Conservation (phyloP, 2,113 vertebrate species). For the Chaenocephalus aceratus region DNA sequence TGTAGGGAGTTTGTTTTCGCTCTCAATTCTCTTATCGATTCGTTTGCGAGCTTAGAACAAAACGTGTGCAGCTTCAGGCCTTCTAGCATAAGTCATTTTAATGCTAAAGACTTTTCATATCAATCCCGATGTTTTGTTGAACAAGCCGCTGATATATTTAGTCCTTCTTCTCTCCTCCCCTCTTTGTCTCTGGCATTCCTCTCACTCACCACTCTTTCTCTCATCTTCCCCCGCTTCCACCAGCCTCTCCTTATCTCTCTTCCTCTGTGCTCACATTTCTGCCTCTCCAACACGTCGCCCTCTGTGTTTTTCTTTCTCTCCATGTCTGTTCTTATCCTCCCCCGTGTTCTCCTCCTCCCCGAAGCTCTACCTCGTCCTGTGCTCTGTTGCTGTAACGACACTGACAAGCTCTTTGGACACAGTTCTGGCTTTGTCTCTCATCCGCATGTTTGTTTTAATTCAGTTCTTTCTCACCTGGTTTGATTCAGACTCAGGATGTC, state of each 20-base stretch:
- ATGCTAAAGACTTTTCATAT: slow-evolving; percentile 19
- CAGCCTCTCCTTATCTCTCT: slow-evolving; percentile 70
- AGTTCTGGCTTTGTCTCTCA: slow-evolving; percentile 35
- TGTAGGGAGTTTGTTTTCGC: slow-evolving; percentile 8
- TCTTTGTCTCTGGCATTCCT: slow-evolving; percentile 71
- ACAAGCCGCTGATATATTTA: slow-evolving; percentile 58
- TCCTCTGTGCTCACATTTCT: slow-evolving; percentile 68
- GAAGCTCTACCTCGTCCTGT: slow-evolving; percentile 31
- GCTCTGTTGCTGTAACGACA: slow-evolving; percentile 31
- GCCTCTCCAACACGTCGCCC: slow-evolving; percentile 63
- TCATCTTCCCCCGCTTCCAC: slow-evolving; percentile 62
- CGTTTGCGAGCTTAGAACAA: neutral
- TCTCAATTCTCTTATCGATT: slow-evolving; percentile 21
- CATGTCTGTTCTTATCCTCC: slow-evolving; percentile 58
- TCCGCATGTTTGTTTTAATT: neutral
- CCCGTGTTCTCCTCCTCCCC: slow-evolving; percentile 22
- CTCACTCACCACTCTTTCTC: slow-evolving; percentile 68
- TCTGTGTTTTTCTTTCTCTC: slow-evolving; percentile 63
- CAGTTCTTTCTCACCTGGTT: neutral
- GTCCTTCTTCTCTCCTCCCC: slow-evolving; percentile 41
- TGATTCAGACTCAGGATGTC: slow-evolving; percentile 30
- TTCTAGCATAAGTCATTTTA: slow-evolving; percentile 7
- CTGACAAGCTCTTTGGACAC: slow-evolving; percentile 49
- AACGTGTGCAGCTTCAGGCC: slow-evolving; percentile 26
- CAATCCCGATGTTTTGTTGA: slow-evolving; percentile 29